Conservation (phyloP, 2,797 vertebrate genomes). For the Sphenodon punctatus region DNA sequence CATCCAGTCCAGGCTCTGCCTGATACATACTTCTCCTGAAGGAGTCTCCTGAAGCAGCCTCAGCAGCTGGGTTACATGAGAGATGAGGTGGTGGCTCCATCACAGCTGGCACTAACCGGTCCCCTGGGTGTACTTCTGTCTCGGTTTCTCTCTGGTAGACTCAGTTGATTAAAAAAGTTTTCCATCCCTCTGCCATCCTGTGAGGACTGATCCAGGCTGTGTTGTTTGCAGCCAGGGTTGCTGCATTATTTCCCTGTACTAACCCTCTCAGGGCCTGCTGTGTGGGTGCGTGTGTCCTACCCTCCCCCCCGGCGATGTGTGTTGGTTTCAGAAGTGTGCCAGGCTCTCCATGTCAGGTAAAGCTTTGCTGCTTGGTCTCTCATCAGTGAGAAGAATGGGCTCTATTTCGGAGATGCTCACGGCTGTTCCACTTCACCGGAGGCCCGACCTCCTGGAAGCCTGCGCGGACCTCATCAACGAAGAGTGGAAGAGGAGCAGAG, state of each 20-base stretch:
- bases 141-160: not conserved
- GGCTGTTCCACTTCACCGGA: slow-evolving; percentile 85
- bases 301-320: too few species aligned
- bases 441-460: slow-evolving; percentile 86
- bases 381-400: slow-evolving; percentile 67
- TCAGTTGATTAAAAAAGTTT: not conserved
- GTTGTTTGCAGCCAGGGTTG: not conserved
- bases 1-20: not conserved
- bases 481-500: slow-evolving; percentile 90
- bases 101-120: too few species aligned
- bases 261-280: not conserved
- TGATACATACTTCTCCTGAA: too few species aligned
- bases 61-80: not conserved
- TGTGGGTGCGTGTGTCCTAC: not conserved
- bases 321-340: not conserved
- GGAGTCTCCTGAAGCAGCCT: not conserved
- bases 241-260: not conserved
- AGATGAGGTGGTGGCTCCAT: not conserved
- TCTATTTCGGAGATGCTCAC: slow-evolving; percentile 65
- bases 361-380: slow-evolving; percentile 41
- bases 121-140: not conserved
- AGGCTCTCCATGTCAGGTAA: not conserved
- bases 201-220: not conserved
- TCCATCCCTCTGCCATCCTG: not conserved
- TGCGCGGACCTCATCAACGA: slow-evolving; percentile 89